Evolutionary conservation across 2,113 vertebrate genomes (phyloP).

Genomic region (Athene cunicularia): DNA sequence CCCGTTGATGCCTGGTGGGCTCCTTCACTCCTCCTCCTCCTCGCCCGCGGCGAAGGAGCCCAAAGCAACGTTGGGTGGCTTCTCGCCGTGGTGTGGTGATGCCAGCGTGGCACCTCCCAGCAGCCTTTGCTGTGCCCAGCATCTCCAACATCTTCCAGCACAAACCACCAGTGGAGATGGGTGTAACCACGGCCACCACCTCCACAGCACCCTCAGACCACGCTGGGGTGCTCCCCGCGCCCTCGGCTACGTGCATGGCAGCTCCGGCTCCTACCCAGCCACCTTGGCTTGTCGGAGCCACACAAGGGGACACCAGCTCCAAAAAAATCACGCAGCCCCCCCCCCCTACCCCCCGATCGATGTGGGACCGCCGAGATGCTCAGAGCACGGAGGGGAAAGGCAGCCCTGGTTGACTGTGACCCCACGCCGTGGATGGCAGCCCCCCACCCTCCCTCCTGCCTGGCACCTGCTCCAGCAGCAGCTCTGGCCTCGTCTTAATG

Average conservation of each 20-base stretch:
- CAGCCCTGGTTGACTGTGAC: neutral
- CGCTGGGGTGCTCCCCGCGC: neutral
- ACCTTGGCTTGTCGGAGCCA: rapidly evolving
- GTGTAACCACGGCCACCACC: neutral
- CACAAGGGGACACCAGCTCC: rapidly evolving
- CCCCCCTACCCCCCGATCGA: rapidly evolving
- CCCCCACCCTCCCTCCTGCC: rapidly evolving
- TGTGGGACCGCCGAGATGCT: neutral
- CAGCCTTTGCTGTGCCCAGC: neutral
- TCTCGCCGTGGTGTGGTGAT: neutral
- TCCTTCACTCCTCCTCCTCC: neutral
- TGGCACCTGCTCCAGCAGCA: rapidly evolving
- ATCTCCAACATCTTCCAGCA: neutral
- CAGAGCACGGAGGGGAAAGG: neutral
- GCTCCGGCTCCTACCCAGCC: neutral
- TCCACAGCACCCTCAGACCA: neutral
- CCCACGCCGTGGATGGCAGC: rapidly evolving
- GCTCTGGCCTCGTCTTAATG: rapidly evolving
- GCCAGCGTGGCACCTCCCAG: neutral
- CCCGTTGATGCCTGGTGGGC: neutral
- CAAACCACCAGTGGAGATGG: rapidly evolving
- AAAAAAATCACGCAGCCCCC: neutral
- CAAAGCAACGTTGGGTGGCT: neutral
- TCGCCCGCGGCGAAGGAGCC: neutral
- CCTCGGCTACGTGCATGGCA: rapidly evolving